Evolutionary conservation across 1,140 invertebrate species (phyloP).

Genomic region (Drosophila teissieri): DNA sequence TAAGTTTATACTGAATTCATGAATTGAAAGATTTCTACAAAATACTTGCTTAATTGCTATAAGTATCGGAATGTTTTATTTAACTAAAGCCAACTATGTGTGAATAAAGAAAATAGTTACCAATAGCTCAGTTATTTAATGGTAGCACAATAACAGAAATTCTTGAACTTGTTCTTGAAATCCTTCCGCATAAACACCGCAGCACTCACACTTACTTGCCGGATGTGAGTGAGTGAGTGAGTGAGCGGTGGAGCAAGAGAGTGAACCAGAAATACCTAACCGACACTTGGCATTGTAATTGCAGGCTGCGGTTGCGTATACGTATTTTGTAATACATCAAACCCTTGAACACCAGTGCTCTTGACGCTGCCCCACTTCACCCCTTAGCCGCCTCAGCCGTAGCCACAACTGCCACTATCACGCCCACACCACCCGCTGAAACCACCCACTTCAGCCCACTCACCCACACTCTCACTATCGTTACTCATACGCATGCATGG

Average conservation of each 20-base stretch:
- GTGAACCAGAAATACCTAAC: constrained; percentile 19
- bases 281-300: constrained; percentile 77
- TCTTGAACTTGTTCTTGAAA: background rate
- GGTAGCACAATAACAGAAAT: background rate
- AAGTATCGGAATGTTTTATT: background rate
- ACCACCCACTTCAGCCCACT: constrained; percentile 8
- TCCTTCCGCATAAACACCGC: constrained; percentile 1
- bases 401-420: constrained; percentile 28
- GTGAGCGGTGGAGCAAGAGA: background rate
- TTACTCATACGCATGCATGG: constrained; percentile 80
- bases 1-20: constrained; percentile 1
- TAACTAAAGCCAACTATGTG: background rate
- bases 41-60: background rate
- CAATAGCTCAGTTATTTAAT: too few relatives aligned
- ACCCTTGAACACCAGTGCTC: constrained; percentile 67
- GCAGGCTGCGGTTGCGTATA: constrained; percentile 66
- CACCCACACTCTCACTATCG: constrained; percentile 47
- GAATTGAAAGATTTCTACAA: background rate
- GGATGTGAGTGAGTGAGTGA: constrained; percentile 4
- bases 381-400: background rate
- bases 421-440: constrained; percentile 9
- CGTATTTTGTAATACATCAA: constrained; percentile 79
- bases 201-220: constrained; percentile 10
- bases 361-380: constrained; percentile 37
- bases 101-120: too few relatives aligned